Percentiles rank a stretch among this genome's conserved stretches.
Conservation (phyloP, 2,113 vertebrate species). For the Nycticebus coucang region DNA sequence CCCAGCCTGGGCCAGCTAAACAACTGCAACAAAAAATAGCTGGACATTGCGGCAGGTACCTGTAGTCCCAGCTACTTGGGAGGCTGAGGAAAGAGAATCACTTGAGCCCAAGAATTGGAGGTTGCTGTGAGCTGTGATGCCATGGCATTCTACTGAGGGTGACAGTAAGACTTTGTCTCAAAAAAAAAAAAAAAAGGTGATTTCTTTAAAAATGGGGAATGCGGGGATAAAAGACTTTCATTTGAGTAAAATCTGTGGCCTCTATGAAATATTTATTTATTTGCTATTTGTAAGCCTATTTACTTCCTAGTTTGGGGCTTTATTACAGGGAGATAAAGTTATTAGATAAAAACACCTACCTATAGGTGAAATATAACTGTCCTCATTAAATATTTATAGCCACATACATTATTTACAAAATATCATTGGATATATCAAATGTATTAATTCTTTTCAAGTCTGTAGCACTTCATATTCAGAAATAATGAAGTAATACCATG, state of each 20-base stretch:
- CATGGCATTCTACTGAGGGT: too few species aligned
- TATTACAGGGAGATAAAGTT: slow-evolving; percentile 41
- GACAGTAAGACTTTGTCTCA: too few species aligned
- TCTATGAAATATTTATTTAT: neutral
- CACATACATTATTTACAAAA: slow-evolving; percentile 2
- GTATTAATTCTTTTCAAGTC: neutral
- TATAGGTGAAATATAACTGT: neutral
- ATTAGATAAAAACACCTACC: neutral
- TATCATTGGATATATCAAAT: slow-evolving; percentile 37
- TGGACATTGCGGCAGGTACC: too few species aligned
- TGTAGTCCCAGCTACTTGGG: too few species aligned
- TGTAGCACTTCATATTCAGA: neutral
- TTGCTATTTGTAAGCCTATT: neutral
- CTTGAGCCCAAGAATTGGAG: too few species aligned
- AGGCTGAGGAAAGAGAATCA: too few species aligned
- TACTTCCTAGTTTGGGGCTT: neutral
- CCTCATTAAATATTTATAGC: slow-evolving; percentile 24
- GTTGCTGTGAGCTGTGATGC: too few species aligned
- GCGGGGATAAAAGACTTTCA: neutral
- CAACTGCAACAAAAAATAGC: too few species aligned
- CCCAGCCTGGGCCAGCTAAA: too few species aligned
- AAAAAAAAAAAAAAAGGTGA: too few species aligned
- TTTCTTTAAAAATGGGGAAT: neutral
- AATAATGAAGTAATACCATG: neutral
- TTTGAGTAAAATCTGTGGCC: neutral